A percentile compares a stretch with the other conserved stretches of the same genome.
Conservation (phyloP, 2,113 vertebrate species). For the Peucedramus taeniatus region DNA sequence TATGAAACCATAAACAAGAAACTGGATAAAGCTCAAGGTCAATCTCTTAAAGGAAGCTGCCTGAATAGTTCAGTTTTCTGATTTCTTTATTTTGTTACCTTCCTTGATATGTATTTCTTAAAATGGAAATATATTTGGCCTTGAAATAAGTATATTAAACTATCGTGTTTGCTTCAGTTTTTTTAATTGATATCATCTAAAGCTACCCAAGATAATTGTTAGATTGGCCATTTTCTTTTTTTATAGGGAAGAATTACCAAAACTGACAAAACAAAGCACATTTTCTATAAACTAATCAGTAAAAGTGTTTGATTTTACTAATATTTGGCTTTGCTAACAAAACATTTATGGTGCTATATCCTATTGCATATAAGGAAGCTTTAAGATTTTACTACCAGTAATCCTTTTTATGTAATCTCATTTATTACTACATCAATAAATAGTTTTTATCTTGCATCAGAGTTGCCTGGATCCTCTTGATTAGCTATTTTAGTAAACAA, state of each 20-base stretch:
- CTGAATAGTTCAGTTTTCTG: not conserved
- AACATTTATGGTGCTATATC: not conserved
- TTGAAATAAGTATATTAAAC: not conserved
- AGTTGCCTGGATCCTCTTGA: not conserved
- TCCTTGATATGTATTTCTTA: not conserved
- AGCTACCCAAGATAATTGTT: not conserved
- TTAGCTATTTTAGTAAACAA: not conserved
- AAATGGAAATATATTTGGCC: not conserved
- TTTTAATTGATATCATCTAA: not conserved
- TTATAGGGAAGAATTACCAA: not conserved
- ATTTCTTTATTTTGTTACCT: not conserved
- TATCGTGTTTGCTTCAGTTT: not conserved
- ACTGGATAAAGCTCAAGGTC: not conserved
- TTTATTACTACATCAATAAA: not conserved
- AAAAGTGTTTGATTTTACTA: not conserved
- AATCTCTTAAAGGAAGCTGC: not conserved
- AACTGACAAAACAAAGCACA: not conserved
- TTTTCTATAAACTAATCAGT: not conserved
- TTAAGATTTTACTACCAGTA: not conserved
- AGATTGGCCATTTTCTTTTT: not conserved
- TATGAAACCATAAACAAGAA: not conserved
- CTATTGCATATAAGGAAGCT: not conserved
- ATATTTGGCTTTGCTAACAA: not conserved
- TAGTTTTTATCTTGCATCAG: not conserved
- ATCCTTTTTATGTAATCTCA: not conserved